Evolutionary conservation across 2,113 vertebrate genomes (phyloP), one percentile per base, ranked within the genome.

Genomic region (Tragelaphus buxtoni): DNA sequence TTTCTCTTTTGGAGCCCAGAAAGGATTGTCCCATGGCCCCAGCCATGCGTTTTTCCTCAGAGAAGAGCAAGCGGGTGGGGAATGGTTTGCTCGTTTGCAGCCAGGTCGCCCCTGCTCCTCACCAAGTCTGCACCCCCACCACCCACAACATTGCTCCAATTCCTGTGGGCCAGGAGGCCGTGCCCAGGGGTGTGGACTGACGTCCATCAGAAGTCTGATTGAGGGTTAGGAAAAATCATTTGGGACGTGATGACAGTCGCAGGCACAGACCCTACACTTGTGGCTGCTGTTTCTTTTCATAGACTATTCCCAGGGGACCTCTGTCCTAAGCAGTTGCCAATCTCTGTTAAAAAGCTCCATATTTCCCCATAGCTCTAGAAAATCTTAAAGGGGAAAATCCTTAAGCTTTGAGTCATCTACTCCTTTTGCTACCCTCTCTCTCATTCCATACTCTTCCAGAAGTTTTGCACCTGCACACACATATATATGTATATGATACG

Each of bases 1-100:
- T 98, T 98, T 97, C 97, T 98, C 98, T 91, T 98, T 97, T 98
- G 85, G 86, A 96, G 98, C 92, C 90, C 95, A 97, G 97, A 98
- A 97, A 96, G 94, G 94, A 96, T 96, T 97, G 95, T 97, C 95
- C 96, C 35, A 94, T 86, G 80, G 90, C 90, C 74, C n/a, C 92
- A 90, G 96, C 96, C 96, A 97, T 92, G 55, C 97, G 95, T 96
- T 98, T 69, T 98, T 96, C 97, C 91, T 96, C 96, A 65, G 32
- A 90, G 84, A 91, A 96, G 92, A 96, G 97, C 95, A 30, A 0
- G 0, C 0, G n/a, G 18, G 26, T 89, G 86, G 87, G 96, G 96
- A 72, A 90, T 32, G 96, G 88, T 96, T 97, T 81, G 1, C 1
- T 94, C 63, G 2, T 79, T 89, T 89, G 84, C 92, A 91, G n/a